phyloP scores from a whole-genome alignment of 2,888 invertebrate species.

The Mythimna ferrago region DNA sequence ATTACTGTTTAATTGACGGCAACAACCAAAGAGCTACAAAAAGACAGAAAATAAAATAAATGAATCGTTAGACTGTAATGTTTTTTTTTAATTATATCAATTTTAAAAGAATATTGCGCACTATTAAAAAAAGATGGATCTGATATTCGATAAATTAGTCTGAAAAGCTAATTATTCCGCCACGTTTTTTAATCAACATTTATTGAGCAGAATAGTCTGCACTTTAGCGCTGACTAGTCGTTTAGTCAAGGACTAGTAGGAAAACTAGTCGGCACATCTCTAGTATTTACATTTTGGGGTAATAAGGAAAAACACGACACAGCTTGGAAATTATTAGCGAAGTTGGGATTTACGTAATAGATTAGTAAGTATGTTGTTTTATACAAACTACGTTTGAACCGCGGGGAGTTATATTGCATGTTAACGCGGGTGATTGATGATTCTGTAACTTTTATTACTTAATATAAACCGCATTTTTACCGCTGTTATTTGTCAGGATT shows the following conservation, averaged over 20 bases:
- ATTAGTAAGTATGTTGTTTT: constrained; percentile 29
- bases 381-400: constrained; percentile 13
- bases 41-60: background rate
- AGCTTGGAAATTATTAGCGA: constrained; percentile 40
- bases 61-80: background rate
- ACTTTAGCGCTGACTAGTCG: background rate
- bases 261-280: background rate
- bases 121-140: background rate
- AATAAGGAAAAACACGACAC: constrained; percentile 40
- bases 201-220: background rate
- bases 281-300: constrained; percentile 31
- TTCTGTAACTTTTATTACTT: constrained; percentile 25
- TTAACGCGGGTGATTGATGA: constrained; percentile 38
- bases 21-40: too few relatives aligned
- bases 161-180: background rate
- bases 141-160: background rate
- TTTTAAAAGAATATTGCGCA: background rate
- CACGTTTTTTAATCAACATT: background rate
- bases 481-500: background rate
- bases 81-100: background rate
- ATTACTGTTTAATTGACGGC: too few relatives aligned
- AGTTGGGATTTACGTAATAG: constrained; percentile 48
- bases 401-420: constrained; percentile 7
- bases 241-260: background rate
- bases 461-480: background rate